Evolutionary conservation across 2,888 invertebrate genomes (phyloP).

Genomic region (Sminthurides aquaticus): DNA sequence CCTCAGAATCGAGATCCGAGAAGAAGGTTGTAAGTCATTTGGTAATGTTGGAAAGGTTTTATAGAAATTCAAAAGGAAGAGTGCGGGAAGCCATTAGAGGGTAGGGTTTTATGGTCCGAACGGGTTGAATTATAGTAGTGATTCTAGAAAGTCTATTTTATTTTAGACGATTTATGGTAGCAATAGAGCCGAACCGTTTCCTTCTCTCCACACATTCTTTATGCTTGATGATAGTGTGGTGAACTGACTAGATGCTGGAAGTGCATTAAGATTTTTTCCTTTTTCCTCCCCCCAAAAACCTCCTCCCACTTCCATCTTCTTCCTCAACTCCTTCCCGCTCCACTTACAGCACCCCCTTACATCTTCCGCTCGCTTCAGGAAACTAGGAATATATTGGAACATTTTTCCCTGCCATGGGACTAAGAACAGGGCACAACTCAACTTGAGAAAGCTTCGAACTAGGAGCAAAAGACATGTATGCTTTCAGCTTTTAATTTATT

Average conservation of each 20-base stretch:
- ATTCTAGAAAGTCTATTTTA: conserved; percentile 24
- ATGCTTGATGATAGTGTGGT: conserved; percentile 13
- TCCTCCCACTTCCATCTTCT: not conserved
- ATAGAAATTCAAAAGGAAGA: not conserved
- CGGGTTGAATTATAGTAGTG: conserved; percentile 22
- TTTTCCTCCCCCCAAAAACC: not conserved
- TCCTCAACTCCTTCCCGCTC: not conserved
- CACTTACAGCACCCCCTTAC: too few relatives aligned
- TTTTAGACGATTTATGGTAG: conserved; percentile 22
- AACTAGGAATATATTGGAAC: too few relatives aligned
- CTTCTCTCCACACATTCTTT: conserved; percentile 22
- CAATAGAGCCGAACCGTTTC: conserved; percentile 22
- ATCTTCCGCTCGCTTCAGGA: too few relatives aligned
- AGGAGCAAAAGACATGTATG: too few relatives aligned
- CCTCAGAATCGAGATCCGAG: too few relatives aligned
- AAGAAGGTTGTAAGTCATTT: not conserved
- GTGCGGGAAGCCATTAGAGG: conserved; percentile 5
- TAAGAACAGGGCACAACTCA: too few relatives aligned
- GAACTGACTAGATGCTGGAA: conserved; percentile 9
- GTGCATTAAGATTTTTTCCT: conserved; percentile 28
- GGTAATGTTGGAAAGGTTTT: not conserved
- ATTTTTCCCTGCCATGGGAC: too few relatives aligned
- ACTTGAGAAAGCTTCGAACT: too few relatives aligned
- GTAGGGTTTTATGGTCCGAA: conserved; percentile 2
- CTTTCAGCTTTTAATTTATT: conserved; percentile 30